phyloP scores from a whole-genome alignment of 2,113 vertebrate species.

The Fregetta grallaria region DNA sequence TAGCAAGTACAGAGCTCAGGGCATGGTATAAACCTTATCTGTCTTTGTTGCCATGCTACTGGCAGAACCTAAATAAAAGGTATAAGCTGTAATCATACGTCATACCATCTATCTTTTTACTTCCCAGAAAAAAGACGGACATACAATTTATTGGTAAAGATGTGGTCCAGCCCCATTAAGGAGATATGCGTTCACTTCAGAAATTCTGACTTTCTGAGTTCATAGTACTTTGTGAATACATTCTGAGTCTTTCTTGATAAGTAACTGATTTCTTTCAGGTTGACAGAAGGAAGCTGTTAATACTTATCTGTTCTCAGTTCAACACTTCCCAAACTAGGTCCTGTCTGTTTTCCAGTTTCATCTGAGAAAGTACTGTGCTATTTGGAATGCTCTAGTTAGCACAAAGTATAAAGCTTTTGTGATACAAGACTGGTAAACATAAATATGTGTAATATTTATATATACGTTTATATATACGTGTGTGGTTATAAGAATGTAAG shows the following conservation, averaged over 20 bases:
- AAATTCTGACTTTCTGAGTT: not conserved
- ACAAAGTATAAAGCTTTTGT: not conserved
- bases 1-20: not conserved
- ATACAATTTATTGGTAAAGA: not conserved
- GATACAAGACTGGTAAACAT: not conserved
- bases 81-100: not conserved
- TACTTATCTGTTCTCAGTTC: not conserved
- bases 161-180: not conserved
- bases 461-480: not conserved
- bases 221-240: not conserved
- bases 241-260: not conserved
- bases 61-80: not conserved
- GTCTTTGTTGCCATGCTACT: not conserved
- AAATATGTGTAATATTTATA: not conserved
- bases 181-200: accelerated
- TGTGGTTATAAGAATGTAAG: not conserved
- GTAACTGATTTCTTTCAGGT: not conserved
- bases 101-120: not conserved
- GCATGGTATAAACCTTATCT: not conserved
- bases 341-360: not conserved
- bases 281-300: not conserved
- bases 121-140: not conserved
- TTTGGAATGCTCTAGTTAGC: not conserved
- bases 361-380: not conserved
- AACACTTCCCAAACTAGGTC: not conserved